These are phyloP conservation scores for Coenonympha glycerion DNA, from an alignment of 2,888 invertebrate species.

Conservation along the genomic window DNA sequence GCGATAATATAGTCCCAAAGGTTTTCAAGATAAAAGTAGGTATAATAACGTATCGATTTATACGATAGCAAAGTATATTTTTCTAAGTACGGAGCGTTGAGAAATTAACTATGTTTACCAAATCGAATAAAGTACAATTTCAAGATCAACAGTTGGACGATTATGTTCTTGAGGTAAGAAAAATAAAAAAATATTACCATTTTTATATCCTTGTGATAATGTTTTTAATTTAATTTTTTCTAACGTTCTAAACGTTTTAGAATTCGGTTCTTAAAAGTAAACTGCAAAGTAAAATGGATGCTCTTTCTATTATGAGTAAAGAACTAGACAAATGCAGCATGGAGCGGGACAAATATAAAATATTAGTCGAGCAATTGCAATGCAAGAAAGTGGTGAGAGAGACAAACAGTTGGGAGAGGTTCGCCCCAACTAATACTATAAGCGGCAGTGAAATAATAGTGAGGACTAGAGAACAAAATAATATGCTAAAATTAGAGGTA, in stretches of 20 bases:
- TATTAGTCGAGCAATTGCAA: constrained; percentile 86
- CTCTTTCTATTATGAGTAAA: constrained; percentile 83
- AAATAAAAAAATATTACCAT: too few species aligned
- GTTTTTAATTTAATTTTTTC: too few species aligned
- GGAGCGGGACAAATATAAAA: constrained; percentile 86
- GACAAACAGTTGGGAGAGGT: constrained; percentile 42
- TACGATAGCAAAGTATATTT: neutral
- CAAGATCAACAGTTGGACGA: constrained; percentile 67
- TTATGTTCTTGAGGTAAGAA: constrained; percentile 61
- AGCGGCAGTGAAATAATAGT: constrained; percentile 76
- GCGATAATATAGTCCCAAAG: too few species aligned
- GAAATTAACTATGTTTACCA: constrained; percentile 13
- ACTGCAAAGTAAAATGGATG: constrained; percentile 88
- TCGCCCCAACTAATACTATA: constrained; percentile 60
- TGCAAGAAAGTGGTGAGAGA: constrained; percentile 49
- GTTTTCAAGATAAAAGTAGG: too few species aligned
- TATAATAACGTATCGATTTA: too few species aligned
- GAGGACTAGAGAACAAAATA: constrained; percentile 77
- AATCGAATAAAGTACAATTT: constrained; percentile 58
- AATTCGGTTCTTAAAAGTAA: constrained; percentile 81
- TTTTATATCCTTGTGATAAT: too few species aligned
- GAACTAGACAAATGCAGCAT: constrained; percentile 86
- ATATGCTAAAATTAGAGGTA: constrained; percentile 73
- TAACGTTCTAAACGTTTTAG: too few species aligned
- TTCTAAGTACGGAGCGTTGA: neutral